Percentiles rank a stretch among this genome's conserved stretches.
Evolutionary conservation across 1,140 invertebrate species (phyloP).

Genomic region (Polypedilum pembai): DNA sequence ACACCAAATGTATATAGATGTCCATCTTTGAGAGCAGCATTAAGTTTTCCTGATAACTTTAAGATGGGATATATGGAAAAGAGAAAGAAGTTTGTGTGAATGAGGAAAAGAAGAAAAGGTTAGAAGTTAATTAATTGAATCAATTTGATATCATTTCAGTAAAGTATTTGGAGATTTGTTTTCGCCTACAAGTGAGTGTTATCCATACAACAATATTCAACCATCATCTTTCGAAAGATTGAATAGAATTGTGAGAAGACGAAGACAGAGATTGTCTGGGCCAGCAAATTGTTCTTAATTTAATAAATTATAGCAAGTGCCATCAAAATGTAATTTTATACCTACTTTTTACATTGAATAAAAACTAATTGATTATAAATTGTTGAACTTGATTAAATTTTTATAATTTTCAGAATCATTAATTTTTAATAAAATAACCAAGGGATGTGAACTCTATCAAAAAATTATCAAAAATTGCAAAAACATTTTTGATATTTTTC

Average conservation of each 20-base stretch:
- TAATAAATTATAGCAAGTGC: too few species aligned
- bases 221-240: neutral
- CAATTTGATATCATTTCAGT: neutral
- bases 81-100: constrained; percentile 27
- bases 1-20: constrained; percentile 5
- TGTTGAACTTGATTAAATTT: too few species aligned
- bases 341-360: too few species aligned
- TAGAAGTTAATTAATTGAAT: neutral
- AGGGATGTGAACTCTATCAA: too few species aligned
- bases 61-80: constrained; percentile 32
- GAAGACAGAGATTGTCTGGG: neutral
- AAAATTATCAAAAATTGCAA: too few species aligned
- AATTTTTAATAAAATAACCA: too few species aligned
- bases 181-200: neutral
- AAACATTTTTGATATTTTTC: too few species aligned
- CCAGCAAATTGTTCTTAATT: too few species aligned
- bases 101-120: neutral
- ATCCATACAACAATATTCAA: neutral
- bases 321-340: too few species aligned
- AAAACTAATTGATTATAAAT: too few species aligned
- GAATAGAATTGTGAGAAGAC: neutral
- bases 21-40: neutral
- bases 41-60: constrained; percentile 27
- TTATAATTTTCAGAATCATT: too few species aligned
- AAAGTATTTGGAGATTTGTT: constrained; percentile 17